Conservation (phyloP, 2,797 vertebrate species). For the Cryptoprocta ferox region DNA sequence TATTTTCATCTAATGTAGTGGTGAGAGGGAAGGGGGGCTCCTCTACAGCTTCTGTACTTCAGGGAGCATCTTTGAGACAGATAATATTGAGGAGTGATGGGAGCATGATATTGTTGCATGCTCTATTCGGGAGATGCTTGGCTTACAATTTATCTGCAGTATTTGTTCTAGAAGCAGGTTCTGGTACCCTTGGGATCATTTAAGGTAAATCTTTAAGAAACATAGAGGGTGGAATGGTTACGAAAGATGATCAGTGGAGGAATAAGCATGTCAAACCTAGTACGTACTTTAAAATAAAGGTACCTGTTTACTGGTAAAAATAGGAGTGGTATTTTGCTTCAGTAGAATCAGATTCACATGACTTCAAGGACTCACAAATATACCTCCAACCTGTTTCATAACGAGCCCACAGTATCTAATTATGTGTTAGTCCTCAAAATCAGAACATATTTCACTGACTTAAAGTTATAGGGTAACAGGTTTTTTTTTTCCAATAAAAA, state of each 20-base stretch:
- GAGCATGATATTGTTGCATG: not conserved
- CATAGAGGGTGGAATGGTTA: not conserved
- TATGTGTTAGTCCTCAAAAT: not conserved
- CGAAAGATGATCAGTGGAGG: not conserved
- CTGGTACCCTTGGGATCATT: not conserved
- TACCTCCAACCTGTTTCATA: not conserved
- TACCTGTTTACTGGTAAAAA: not conserved
- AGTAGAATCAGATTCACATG: not conserved
- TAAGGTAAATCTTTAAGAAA: constrained; percentile 13
- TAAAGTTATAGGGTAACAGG: not conserved
- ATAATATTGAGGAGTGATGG: not conserved
- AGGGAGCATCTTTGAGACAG: not conserved
- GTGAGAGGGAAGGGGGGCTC: not conserved
- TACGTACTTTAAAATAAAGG: not conserved
- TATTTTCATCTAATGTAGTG: not conserved
- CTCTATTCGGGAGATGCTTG: not conserved
- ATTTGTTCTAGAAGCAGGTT: not conserved
- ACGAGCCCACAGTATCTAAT: not conserved
- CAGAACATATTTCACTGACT: not conserved
- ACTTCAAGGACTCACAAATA: not conserved
- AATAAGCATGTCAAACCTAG: not conserved
- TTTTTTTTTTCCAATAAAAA: constrained; percentile 21
- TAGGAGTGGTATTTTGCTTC: constrained; percentile 4
- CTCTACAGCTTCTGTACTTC: not conserved
- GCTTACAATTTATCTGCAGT: not conserved